Conservation (phyloP, 2,113 vertebrate species). For the Alaudala cheleensis region DNA sequence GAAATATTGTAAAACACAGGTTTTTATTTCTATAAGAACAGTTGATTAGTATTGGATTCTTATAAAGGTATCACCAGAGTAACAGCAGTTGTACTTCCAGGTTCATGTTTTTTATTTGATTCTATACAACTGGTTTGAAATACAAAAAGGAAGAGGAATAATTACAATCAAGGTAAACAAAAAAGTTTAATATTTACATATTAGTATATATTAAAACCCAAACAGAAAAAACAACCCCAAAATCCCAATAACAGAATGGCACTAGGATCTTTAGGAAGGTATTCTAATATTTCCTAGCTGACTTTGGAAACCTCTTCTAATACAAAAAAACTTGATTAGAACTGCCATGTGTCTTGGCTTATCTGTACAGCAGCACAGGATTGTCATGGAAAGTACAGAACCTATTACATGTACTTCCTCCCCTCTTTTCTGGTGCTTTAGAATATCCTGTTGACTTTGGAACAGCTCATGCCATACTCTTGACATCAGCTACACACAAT, state of each 20-base stretch:
- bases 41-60: neutral
- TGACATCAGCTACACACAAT: neutral
- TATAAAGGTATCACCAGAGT: neutral
- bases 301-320: neutral
- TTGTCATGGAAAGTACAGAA: neutral
- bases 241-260: neutral
- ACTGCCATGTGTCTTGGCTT: neutral
- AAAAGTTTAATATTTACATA: neutral
- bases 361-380: neutral
- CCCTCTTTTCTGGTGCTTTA: neutral
- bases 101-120: neutral
- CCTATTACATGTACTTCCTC: neutral
- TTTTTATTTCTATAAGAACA: neutral
- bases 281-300: neutral
- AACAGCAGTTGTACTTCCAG: neutral
- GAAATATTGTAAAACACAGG: neutral
- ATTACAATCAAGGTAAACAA: neutral
- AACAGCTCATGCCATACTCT: neutral
- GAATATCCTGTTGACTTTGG: neutral
- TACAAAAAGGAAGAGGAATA: neutral
- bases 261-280: neutral
- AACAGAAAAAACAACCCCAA: neutral
- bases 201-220: neutral
- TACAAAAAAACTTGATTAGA: neutral
- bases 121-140: neutral